A percentile compares a stretch with the other conserved stretches of the same genome.
These are phyloP conservation scores for Carcina quercana DNA, from an alignment of 2,888 invertebrate species.

Conservation along the genomic window DNA sequence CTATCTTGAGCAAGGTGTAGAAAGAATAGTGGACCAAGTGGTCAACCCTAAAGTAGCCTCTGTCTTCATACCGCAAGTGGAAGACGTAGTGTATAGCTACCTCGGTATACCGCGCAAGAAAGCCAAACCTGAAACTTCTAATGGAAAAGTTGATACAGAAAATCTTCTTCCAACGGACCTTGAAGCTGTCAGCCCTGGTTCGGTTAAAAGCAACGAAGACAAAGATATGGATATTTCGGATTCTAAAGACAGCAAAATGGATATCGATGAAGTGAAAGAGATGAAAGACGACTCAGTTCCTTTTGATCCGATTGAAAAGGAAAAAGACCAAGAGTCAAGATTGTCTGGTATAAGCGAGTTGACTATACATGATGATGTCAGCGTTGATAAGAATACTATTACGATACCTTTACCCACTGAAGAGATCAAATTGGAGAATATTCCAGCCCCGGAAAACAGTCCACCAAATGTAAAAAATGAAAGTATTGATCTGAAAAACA, in stretches of 20 bases:
- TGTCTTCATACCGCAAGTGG: constrained; percentile 92
- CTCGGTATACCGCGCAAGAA: constrained; percentile 86
- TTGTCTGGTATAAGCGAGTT: constrained; percentile 68
- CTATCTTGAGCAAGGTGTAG: constrained; percentile 92
- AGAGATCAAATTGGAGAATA: constrained; percentile 51
- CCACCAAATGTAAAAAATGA: constrained; percentile 57
- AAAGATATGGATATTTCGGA: constrained; percentile 39
- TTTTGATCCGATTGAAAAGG: constrained; percentile 20
- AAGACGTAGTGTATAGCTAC: constrained; percentile 91
- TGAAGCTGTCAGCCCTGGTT: constrained; percentile 88
- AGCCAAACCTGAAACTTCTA: constrained; percentile 41
- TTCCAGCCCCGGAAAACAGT: constrained; percentile 40
- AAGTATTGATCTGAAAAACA: constrained; percentile 45
- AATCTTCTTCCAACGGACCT: constrained; percentile 81
- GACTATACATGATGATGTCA: constrained; percentile 36
- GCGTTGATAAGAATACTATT: constrained; percentile 35
- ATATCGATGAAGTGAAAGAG: constrained; percentile 34
- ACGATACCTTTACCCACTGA: constrained; percentile 44
- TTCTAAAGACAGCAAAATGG: constrained; percentile 30
- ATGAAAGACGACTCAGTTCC: constrained; percentile 18
- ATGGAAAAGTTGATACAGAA: constrained; percentile 39
- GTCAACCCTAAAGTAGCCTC: constrained; percentile 94
- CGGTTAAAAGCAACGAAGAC: constrained; percentile 76
- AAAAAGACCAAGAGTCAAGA: constrained; percentile 65
- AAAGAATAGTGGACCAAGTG: constrained; percentile 96